Evolutionary conservation across 2,797 vertebrate genomes (phyloP).

Genomic region (Anguilla pacifica): DNA sequence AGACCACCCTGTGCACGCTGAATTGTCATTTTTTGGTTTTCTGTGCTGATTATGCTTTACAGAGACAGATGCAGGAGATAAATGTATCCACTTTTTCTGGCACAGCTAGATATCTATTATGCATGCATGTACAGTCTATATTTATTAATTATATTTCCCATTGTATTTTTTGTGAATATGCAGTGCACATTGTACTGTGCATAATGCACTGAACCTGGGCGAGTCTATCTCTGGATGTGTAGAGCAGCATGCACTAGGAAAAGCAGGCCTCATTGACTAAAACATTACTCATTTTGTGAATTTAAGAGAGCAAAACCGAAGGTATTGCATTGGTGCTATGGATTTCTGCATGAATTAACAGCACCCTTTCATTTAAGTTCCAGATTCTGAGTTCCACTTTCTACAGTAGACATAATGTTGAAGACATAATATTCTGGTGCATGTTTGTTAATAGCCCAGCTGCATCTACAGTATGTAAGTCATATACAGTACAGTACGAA

Average conservation of each 20-base stretch:
- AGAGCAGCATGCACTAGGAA: background rate
- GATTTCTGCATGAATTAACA: background rate
- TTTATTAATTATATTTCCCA: background rate
- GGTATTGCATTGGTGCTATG: background rate
- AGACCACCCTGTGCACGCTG: slow-evolving; percentile 39
- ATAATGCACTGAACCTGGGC: background rate
- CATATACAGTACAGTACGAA: background rate
- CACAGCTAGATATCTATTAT: background rate
- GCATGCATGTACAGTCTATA: background rate
- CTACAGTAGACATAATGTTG: background rate
- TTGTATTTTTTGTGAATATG: background rate
- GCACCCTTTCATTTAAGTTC: background rate
- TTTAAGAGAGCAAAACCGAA: too few species aligned
- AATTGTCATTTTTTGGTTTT: slow-evolving; percentile 22
- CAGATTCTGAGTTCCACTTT: background rate
- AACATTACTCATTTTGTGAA: background rate
- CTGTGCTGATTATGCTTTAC: background rate
- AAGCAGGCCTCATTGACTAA: background rate
- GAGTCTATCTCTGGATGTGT: too few species aligned
- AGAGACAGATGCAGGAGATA: background rate
- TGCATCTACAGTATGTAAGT: background rate
- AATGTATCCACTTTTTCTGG: background rate
- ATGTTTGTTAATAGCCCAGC: background rate
- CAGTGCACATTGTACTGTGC: background rate
- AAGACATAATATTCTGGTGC: background rate